Evolutionary conservation across 1,140 invertebrate species (phyloP), one percentile per base, ranked within the genome.

Genomic region (Diorhabda sublineata): DNA sequence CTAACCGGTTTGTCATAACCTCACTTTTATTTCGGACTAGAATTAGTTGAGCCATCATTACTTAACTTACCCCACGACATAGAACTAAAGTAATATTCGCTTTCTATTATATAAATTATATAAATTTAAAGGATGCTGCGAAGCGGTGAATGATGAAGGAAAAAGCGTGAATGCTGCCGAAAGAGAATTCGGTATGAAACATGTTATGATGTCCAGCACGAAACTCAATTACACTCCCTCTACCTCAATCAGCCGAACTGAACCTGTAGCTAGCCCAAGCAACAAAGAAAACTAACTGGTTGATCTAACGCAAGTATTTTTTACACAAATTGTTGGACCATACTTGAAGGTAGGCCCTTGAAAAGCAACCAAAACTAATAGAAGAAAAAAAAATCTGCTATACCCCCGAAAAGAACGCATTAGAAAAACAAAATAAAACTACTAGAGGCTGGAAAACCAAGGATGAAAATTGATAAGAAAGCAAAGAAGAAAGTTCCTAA

Each of bases 201-300:
- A 42, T 26, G 26, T 26, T 26, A 26, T 26, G 26, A 26, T 26
- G 26, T 26, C 26, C 26, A 26, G 26, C 26, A 26, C 26, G 1
- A 26, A 26, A 26, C 26, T 26, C 26, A 9, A 26, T 56, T n/a
- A 6, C 52, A 56, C 52, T 56, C n/a, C 8, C 11, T 42, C 58
- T 69, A 42, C 43, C 71, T 67, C 72, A 67, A 67, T 67, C 66
- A 75, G 64, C 68, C 75, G 71, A 56, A n/a, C 52, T 56, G 52
- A 56, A 75, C 58, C 60, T 73, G 71, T 73, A 75, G 61, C 64
- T 52, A 66, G 72, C 68, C 60, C 69, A 67, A 74, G 61, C 71
- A 75, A 75, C 61, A 75, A 69, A 72, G 69, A 75, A 71, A 76
- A 77, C 11, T 66, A 73, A 59, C 6, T n/a, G 52, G n/a, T 56